Percentiles rank a stretch among this genome's conserved stretches.
These are phyloP conservation scores for Lophius americanus DNA, from an alignment of 2,797 vertebrate species.

Conservation along the genomic window DNA sequence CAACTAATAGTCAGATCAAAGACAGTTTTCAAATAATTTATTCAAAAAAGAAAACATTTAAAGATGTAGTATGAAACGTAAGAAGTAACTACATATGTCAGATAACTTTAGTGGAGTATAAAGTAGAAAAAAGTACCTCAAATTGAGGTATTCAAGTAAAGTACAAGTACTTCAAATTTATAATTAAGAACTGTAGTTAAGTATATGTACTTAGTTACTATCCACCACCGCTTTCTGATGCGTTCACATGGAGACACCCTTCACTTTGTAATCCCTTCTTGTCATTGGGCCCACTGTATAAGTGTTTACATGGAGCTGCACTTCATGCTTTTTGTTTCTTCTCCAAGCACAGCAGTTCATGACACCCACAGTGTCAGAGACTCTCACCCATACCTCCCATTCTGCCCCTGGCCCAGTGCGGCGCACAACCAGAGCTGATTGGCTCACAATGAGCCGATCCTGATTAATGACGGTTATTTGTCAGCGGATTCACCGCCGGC, in stretches of 20 bases:
- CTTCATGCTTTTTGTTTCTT: neutral
- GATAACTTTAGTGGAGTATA: too few relatives aligned
- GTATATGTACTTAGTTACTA: too few relatives aligned
- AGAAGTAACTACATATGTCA: too few relatives aligned
- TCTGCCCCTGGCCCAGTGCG: slow-evolving; percentile 4
- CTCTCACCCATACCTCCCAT: slow-evolving; percentile 11
- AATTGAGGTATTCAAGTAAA: too few relatives aligned
- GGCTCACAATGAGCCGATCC: slow-evolving; percentile 35
- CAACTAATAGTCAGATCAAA: too few relatives aligned
- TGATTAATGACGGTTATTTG: slow-evolving; percentile 65
- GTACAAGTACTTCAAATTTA: too few relatives aligned
- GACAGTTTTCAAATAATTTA: too few relatives aligned
- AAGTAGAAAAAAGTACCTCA: too few relatives aligned
- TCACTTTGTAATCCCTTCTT: slow-evolving; percentile 14
- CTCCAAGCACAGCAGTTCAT: neutral
- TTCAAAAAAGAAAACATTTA: too few relatives aligned
- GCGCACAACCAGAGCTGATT: slow-evolving; percentile 34
- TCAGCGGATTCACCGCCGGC: slow-evolving; percentile 50
- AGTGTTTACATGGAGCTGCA: neutral
- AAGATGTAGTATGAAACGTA: too few relatives aligned
- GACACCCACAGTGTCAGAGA: slow-evolving; percentile 26
- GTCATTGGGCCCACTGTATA: neutral
- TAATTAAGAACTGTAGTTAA: too few relatives aligned
- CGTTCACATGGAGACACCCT: slow-evolving; percentile 3
- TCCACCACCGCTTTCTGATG: slow-evolving; percentile 9